These are phyloP conservation scores for Alosa alosa DNA, from an alignment of 2,113 vertebrate genomes.

Conservation along the genomic window DNA sequence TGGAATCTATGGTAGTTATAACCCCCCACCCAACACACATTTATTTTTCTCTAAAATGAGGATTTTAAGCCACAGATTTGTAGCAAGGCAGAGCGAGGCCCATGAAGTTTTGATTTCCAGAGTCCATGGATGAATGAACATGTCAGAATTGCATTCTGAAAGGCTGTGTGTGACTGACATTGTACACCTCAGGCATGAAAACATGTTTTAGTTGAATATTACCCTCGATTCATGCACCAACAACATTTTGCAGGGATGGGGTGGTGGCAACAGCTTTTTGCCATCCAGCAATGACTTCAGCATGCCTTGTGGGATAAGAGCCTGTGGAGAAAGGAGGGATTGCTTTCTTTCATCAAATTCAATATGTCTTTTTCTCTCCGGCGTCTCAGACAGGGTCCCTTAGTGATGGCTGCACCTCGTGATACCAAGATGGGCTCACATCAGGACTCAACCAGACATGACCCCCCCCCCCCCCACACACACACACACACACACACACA, in stretches of 20 bases:
- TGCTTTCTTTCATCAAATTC: slow-evolving; percentile 38
- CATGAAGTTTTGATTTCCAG: slow-evolving; percentile 10
- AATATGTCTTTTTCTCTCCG: slow-evolving; percentile 41
- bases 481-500: not conserved
- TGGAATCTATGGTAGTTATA: not conserved
- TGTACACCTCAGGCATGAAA: slow-evolving; percentile 58
- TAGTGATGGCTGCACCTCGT: slow-evolving; percentile 17
- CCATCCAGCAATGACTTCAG: slow-evolving; percentile 43
- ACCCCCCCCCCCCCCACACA: too few species aligned
- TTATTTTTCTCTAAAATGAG: not conserved
- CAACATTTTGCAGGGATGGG: slow-evolving; percentile 41
- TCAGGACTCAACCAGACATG: not conserved
- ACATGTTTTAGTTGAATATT: slow-evolving; percentile 38
- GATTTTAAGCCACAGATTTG: slow-evolving; percentile 12
- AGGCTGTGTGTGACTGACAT: slow-evolving; percentile 43
- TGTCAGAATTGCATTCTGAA: slow-evolving; percentile 57
- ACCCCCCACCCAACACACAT: not conserved
- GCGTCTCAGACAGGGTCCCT: slow-evolving; percentile 28
- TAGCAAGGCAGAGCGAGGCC: not conserved
- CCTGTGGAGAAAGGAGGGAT: slow-evolving; percentile 25
- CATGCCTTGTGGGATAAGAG: slow-evolving; percentile 51
- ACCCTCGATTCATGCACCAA: slow-evolving; percentile 42
- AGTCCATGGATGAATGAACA: slow-evolving; percentile 59
- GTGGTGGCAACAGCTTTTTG: slow-evolving; percentile 26
- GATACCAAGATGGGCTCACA: not conserved